Base-by-base conservation (phyloP, 2,888 invertebrate species). In the Exocentrus adspersus region DNA sequence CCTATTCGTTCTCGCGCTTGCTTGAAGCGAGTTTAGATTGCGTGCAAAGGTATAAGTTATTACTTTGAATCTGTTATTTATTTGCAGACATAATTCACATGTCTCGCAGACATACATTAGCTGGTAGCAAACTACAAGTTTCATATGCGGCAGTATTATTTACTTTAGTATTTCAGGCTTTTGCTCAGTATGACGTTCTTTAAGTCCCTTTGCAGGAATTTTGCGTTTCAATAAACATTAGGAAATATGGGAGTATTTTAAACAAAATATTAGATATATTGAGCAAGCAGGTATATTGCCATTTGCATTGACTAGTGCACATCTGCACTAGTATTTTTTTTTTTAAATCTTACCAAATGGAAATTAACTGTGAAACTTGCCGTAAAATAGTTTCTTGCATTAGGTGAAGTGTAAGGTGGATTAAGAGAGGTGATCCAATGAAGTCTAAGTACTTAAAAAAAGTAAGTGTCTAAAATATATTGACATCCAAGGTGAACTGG, bases 111-210 rank as follows among this genome's bases (percentile, higher is more conserved):
- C 77, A 76, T 79, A 78, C 76, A 79, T 80, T 80, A 80, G 77
- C 75, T 77, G 78, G 80, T 80, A 81, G 81, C 80, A 72, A 77
- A 77, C 72, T 77, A 76, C 79, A 76, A 79, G 78, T 75, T 78
- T 77, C 75, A 76, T 75, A 75, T 76, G 75, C 73, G 73, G 72
- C 72, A 68, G 69, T 75, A 75, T 75, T 76, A 77, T 79, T 79
- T 78, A 80, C 73, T 74, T 69, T 65, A 68, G 65, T 67, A 72
- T 76, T 77, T 72, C 71, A 72, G 73, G 72, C 71, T 72, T 75
- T 72, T 69, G 72, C 75, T 62, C 72, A 61, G 72, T 70, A 68
- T 70, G 73, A 70, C 72, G 72, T 75, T 75, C 70, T 73, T 72
- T 73, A 68, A 51, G 50, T 50, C 62, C 32, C 64, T 20, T 43